Percentiles rank a stretch among this genome's conserved stretches.
These are phyloP conservation scores for Bombyx huttoni DNA, from an alignment of 2,888 invertebrate genomes.

Conservation along the genomic window DNA sequence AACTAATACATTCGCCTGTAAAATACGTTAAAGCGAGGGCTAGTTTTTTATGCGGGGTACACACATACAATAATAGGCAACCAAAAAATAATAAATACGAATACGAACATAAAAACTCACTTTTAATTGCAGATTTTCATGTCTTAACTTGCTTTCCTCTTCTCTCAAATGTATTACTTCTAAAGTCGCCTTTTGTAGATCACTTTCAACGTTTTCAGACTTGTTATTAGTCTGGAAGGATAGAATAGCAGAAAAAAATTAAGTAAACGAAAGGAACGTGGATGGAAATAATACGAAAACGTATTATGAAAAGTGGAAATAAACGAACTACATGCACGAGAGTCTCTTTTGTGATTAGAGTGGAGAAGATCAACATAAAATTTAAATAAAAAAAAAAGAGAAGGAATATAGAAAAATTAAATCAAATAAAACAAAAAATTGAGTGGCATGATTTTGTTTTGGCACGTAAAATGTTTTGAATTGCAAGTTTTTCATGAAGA, in stretches of 20 bases:
- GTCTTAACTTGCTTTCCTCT: slow-evolving; percentile 83
- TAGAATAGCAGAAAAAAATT: slow-evolving; percentile 5
- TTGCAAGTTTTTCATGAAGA: background rate
- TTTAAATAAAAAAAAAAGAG: background rate
- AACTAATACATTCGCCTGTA: background rate
- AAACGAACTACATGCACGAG: background rate
- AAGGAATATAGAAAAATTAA: background rate
- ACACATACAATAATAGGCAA: background rate
- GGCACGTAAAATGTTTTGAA: background rate
- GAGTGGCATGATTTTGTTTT: background rate
- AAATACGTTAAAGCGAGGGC: background rate
- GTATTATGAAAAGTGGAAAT: background rate
- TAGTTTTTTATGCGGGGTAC: background rate
- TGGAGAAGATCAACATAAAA: background rate
- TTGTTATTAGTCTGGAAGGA: slow-evolving; percentile 40
- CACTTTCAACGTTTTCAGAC: slow-evolving; percentile 52
- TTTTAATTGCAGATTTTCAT: slow-evolving; percentile 89
- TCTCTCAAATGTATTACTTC: slow-evolving; percentile 85
- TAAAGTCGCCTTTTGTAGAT: slow-evolving; percentile 77
- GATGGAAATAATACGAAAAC: background rate
- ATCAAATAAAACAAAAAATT: background rate
- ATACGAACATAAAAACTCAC: slow-evolving; percentile 56
- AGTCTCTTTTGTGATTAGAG: background rate
- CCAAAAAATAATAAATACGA: slow-evolving; percentile 1
- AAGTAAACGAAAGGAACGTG: background rate